phyloP scores from a whole-genome alignment of 2,888 invertebrate genomes.

The Acleris laterana region DNA sequence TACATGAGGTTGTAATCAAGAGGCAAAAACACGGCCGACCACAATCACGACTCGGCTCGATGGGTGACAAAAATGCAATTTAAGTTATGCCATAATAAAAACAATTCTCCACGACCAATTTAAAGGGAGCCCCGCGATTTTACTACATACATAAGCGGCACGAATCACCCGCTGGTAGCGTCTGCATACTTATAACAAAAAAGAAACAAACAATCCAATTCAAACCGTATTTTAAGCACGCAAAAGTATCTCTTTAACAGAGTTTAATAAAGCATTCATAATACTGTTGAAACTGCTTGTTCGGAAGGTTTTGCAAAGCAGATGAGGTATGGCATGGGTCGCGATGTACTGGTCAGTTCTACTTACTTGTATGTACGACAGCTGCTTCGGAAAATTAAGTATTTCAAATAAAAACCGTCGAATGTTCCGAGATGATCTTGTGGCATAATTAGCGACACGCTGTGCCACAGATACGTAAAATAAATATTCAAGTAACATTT shows the following conservation, averaged over 20 bases:
- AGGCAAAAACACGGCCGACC: constrained; percentile 55
- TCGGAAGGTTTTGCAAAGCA: constrained; percentile 18
- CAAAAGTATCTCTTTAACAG: constrained; percentile 3
- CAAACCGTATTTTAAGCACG: not conserved
- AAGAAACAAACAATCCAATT: not conserved
- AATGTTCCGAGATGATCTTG: constrained; percentile 56
- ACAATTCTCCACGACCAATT: constrained; percentile 53
- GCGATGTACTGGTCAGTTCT: constrained; percentile 36
- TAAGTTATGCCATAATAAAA: constrained; percentile 77
- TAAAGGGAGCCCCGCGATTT: constrained; percentile 20
- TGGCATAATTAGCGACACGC: constrained; percentile 79
- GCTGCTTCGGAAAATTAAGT: constrained; percentile 34
- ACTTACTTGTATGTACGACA: not conserved
- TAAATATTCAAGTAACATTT: not conserved
- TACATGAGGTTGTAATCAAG: constrained; percentile 66
- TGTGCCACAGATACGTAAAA: constrained; percentile 49
- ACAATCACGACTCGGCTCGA: constrained; percentile 57
- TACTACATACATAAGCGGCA: constrained; percentile 10
- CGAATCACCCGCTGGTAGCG: constrained; percentile 17
- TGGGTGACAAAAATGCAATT: constrained; percentile 83
- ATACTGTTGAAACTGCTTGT: constrained; percentile 9
- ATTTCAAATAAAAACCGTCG: constrained; percentile 60
- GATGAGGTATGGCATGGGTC: constrained; percentile 12
- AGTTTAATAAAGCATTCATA: constrained; percentile 15
- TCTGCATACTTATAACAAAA: constrained; percentile 25